These are phyloP conservation scores for Aethes cnicana DNA, from an alignment of 2,888 invertebrate species.

Conservation along the genomic window DNA sequence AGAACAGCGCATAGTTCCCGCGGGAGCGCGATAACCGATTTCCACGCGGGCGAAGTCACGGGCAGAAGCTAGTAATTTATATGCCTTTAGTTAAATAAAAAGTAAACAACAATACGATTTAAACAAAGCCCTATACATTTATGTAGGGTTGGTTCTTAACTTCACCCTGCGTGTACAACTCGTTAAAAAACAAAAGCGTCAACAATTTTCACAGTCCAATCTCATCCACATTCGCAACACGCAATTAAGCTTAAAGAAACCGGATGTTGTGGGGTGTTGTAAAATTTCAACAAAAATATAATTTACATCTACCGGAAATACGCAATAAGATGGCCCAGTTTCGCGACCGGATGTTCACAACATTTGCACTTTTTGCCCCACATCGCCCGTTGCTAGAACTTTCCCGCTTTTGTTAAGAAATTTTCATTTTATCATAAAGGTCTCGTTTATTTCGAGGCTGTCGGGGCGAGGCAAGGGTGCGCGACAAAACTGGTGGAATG, in stretches of 20 bases:
- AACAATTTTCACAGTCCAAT: conserved; percentile 23
- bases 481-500: conserved; percentile 23
- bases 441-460: conserved; percentile 27
- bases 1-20: no score
- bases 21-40: no score
- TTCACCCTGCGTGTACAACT: conserved; percentile 10
- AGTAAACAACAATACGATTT: no score
- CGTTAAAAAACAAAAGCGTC: conserved; percentile 25
- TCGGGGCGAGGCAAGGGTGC: conserved; percentile 15
- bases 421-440: conserved; percentile 30
- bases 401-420: conserved; percentile 30
- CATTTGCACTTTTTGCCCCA: conserved; percentile 48
- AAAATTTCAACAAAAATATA: conserved; percentile 32
- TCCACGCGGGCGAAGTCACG: no score
- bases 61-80: no score
- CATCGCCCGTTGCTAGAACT: conserved; percentile 24
- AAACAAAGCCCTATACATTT: no score
- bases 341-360: conserved; percentile 41
- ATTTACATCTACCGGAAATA: conserved; percentile 39
- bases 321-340: conserved; percentile 50
- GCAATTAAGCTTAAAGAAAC: conserved; percentile 31
- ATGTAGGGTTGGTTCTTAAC: no score
- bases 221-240: conserved; percentile 7
- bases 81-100: no score
- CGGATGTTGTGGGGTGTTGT: conserved; percentile 28